Evolutionary conservation across 1,140 invertebrate genomes (phyloP).

Genomic region (Ceratina japonica): DNA sequence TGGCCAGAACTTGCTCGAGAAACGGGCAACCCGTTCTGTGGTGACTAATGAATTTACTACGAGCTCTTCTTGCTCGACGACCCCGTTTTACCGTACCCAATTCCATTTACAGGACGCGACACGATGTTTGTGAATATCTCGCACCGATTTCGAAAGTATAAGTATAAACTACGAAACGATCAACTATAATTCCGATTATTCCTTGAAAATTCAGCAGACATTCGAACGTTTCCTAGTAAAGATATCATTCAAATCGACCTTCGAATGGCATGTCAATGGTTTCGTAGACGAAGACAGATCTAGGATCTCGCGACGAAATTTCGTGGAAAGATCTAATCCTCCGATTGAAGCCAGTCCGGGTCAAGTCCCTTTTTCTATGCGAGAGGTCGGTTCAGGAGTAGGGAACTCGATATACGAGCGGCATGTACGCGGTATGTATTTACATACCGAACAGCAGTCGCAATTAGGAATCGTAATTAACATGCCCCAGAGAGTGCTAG

Average conservation of each 20-base stretch:
- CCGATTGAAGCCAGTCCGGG: background rate
- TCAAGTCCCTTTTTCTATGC: background rate
- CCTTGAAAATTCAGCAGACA: no score
- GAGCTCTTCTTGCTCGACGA: slow-evolving; percentile 56
- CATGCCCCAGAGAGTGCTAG: background rate
- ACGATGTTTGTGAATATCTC: slow-evolving; percentile 35
- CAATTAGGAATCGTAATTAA: slow-evolving; percentile 5
- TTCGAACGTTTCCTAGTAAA: no score
- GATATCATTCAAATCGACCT: slow-evolving; percentile 42
- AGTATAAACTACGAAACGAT: no score
- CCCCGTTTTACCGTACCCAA: slow-evolving; percentile 58
- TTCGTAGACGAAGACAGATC: no score
- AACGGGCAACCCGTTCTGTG: slow-evolving; percentile 44
- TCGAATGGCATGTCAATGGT: slow-evolving; percentile 29
- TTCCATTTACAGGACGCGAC: slow-evolving; percentile 49
- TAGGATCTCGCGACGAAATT: slow-evolving; percentile 39
- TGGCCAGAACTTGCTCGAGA: slow-evolving; percentile 14
- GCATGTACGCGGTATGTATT: no score
- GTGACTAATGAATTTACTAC: slow-evolving; percentile 66
- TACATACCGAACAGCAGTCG: background rate
- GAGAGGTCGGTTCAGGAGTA: no score
- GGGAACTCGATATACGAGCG: background rate
- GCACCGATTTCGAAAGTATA: no score
- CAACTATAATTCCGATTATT: no score
- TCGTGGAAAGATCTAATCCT: slow-evolving; percentile 12